These are phyloP conservation scores for Apeltes quadracus DNA, from an alignment of 2,113 vertebrate genomes.

Conservation along the genomic window DNA sequence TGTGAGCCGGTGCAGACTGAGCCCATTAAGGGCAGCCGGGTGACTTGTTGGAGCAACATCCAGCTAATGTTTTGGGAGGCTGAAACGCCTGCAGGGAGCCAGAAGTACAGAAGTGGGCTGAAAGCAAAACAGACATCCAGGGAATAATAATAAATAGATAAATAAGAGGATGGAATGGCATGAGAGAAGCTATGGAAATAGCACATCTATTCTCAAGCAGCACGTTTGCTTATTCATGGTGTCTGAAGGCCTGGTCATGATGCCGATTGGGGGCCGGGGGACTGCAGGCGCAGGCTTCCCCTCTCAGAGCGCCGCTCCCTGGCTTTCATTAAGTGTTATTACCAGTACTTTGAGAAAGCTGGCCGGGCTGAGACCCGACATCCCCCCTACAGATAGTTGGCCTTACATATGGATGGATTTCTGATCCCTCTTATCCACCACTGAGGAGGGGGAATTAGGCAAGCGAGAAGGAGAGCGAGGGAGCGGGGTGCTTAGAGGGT, in stretches of 20 bases:
- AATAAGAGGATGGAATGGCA: constrained; percentile 58
- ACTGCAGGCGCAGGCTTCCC: constrained; percentile 45
- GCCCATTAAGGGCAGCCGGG: constrained; percentile 48
- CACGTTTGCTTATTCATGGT: constrained; percentile 78
- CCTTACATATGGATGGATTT: constrained; percentile 77
- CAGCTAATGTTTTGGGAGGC: constrained; percentile 68
- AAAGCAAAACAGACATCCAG: constrained; percentile 48
- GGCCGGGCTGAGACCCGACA: constrained; percentile 73
- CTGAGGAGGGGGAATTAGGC: constrained; percentile 73
- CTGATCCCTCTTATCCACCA: constrained; percentile 77
- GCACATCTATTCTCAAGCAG: constrained; percentile 57
- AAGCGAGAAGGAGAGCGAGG: constrained; percentile 48
- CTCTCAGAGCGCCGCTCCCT: constrained; percentile 56
- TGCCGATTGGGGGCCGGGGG: constrained; percentile 42
- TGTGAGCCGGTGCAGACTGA: constrained; percentile 40
- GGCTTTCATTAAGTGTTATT: constrained; percentile 82
- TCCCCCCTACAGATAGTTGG: constrained; percentile 71
- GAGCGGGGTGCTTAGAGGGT: constrained; percentile 48
- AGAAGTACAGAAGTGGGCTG: constrained; percentile 37
- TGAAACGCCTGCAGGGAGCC: constrained; percentile 56
- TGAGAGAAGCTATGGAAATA: constrained; percentile 54
- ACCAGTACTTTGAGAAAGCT: constrained; percentile 72
- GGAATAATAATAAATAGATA: constrained; percentile 71
- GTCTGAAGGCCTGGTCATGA: constrained; percentile 45
- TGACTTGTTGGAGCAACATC: constrained; percentile 48